Evolutionary conservation across 53 echinoderm and acorn worm genomes (phyloP).

Genomic region (Patiria pectinifera): DNA sequence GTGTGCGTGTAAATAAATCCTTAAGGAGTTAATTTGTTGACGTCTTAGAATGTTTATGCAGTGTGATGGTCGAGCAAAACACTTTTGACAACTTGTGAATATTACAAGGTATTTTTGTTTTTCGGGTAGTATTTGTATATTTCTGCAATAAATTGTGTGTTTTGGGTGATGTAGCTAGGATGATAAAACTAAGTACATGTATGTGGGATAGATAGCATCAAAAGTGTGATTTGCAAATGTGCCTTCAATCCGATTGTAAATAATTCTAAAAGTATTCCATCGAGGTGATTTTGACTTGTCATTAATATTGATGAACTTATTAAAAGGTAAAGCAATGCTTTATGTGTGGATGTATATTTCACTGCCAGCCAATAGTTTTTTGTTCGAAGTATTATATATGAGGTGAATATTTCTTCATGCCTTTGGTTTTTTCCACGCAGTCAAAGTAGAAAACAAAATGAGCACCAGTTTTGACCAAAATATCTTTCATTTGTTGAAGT

Average conservation of each 20-base stretch:
- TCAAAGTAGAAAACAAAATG: too few relatives aligned
- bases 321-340: background rate
- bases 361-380: too few relatives aligned
- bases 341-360: background rate
- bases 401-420: too few relatives aligned
- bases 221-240: conserved; percentile 33
- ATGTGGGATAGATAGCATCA: background rate
- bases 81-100: background rate
- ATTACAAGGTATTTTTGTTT: conserved; percentile 21
- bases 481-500: too few relatives aligned
- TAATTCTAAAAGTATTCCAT: background rate
- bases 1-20: too few relatives aligned
- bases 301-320: background rate
- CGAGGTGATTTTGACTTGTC: background rate
- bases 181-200: background rate
- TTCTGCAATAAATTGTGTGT: conserved; percentile 47
- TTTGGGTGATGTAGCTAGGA: conserved; percentile 3
- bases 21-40: too few relatives aligned
- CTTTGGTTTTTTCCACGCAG: too few relatives aligned
- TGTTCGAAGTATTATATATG: too few relatives aligned
- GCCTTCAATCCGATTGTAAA: conserved; percentile 37
- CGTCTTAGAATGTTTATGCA: background rate
- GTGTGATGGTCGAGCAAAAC: background rate
- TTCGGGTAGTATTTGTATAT: conserved; percentile 46
- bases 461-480: too few relatives aligned